Base-by-base conservation (phyloP, 1,140 invertebrate species). In the Gonatopus flavifemur region DNA sequence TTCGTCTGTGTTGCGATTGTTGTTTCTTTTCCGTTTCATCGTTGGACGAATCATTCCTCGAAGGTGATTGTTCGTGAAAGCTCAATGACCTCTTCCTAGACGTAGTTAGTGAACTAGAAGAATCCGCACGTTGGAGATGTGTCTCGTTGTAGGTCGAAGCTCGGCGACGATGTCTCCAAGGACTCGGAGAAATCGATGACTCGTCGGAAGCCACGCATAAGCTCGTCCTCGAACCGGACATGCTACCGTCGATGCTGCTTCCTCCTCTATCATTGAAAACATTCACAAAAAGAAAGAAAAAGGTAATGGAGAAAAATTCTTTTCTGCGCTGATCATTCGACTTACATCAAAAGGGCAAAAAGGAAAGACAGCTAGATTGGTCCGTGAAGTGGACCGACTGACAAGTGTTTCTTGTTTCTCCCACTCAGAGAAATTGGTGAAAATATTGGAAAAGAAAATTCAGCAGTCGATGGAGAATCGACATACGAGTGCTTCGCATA, bases 101-200 rank as follows among this genome's bases (percentile, higher is more conserved):
- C 19, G 62, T 73, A 24, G 64, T 71, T 0, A 70, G 70, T 3
- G 69, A 70, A 1, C 54, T 41, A 9, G 69, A n/a, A n/a, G n/a
- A 52, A 7, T 72, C 59, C 49, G 67, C 50, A 39, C 78, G 64
- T 25, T 72, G 56, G 49, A 73, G 12, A 46, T 72, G 62, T 36
- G 55, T 72, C 56, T 81, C 79, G 55, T 81, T 80, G 60, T 81
- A 82, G 0, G 81, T 83, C 2, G 80, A 82, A 0, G 81, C 81
- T 42, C 81, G 58, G 20, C 79, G 67, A 0, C 80, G 69, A 18
- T 67, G 68, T 19, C 59, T 64, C 62, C 63, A 63, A 4, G 70
- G 57, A 5, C 56, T 67, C 15, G 62, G 39, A 2, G 58, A 60
- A 6, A 57, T 32, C 3, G 50, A 16, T n/a, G 67, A 60, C 5